Conservation (phyloP, 1,140 invertebrate species). For the Ooceraea biroi region DNA sequence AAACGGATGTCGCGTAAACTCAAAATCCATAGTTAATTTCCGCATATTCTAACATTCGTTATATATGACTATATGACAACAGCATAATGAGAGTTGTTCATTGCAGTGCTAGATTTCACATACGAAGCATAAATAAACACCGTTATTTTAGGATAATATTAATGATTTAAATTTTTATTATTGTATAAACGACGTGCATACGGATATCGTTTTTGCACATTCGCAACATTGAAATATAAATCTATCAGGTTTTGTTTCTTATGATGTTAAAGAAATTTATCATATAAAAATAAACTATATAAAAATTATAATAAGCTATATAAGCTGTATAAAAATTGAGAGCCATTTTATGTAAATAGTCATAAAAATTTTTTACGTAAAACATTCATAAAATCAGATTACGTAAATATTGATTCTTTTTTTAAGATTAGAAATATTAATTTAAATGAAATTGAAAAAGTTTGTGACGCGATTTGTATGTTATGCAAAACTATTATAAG, state of each 20-base stretch:
- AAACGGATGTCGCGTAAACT: not conserved
- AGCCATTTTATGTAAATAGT: too few species aligned
- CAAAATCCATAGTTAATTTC: slow-evolving; percentile 3
- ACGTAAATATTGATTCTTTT: too few species aligned
- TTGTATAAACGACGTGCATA: not conserved
- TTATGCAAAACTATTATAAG: not conserved
- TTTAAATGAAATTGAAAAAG: not conserved
- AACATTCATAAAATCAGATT: not conserved
- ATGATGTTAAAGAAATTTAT: not conserved
- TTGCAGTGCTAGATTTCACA: not conserved
- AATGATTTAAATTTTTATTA: not conserved
- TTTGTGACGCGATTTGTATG: not conserved
- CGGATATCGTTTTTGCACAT: not conserved
- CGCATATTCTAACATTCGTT: not conserved
- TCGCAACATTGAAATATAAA: not conserved
- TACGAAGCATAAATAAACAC: not conserved
- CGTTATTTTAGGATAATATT: not conserved
- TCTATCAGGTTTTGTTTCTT: not conserved
- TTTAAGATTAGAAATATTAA: slow-evolving; percentile 3
- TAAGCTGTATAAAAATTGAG: too few species aligned
- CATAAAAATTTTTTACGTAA: not conserved
- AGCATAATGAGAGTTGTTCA: not conserved
- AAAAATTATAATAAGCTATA: too few species aligned
- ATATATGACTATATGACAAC: not conserved
- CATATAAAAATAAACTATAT: not conserved